Base-by-base conservation (phyloP, 2,888 invertebrate species). In the Steromphala cineraria region DNA sequence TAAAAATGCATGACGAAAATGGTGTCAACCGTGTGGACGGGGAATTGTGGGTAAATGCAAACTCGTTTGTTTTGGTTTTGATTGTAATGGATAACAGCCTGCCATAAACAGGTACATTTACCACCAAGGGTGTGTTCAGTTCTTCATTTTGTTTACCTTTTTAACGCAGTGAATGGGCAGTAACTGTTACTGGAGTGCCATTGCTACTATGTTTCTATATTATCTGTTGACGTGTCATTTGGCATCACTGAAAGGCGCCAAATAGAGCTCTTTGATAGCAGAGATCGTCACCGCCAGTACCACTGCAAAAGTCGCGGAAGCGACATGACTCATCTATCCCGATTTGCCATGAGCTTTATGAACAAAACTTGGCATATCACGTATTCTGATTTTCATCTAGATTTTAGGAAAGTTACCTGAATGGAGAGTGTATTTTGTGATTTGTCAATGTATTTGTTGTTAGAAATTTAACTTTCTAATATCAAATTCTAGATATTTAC, bases 31-130 rank as follows among this genome's bases (percentile, higher is more conserved):
- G 46, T 46, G 46, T 46, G 46, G 1, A 13, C 13, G 13, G 46
- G 24, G 78, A n/a, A 78, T 78, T 78, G 78, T 78, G 78, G 78
- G 78, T 62, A 62, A 62, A 77, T 21, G 55, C 40, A 67, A 52
- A 46, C 62, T 78, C 62, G 62, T 78, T 78, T 78, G 78, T 78
- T 78, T 78, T 78, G 78, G 52, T 78, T 62, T 78, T 62, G 53
- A 62, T 67, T 67, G 78, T 36, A 62, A 78, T 62, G 78, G 78
- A 67, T 31, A 76, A 55, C 62, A 78, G 53, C 19, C 67, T 53
- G 46, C 40, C 36, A 78, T 78, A 67, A 67, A 78, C 67, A 62
- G 78, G 78, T 78, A 78, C 31, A 62, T 76, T 36, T 76, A 36
- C 53, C 21, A 10, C 13, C 46, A 46, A 46, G 46, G 46, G 46